These are phyloP conservation scores for Thunnus thynnus DNA, from an alignment of 2,113 vertebrate species.

Conservation along the genomic window DNA sequence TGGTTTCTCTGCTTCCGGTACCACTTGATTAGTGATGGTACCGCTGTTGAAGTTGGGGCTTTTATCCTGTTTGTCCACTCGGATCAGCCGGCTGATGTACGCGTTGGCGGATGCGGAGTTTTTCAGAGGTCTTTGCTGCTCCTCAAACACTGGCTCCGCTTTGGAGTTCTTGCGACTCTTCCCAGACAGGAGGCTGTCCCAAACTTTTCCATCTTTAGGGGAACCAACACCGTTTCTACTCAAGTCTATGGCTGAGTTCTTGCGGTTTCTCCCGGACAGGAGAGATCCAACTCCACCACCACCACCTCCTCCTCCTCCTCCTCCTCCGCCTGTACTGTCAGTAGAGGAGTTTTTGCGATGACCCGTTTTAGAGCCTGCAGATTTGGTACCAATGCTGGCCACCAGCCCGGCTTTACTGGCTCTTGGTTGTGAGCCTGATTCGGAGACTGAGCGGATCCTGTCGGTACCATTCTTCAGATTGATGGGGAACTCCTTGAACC, in stretches of 20 bases:
- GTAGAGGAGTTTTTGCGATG: constrained; percentile 80
- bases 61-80: constrained; percentile 91
- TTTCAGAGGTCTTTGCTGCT: constrained; percentile 77
- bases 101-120: constrained; percentile 75
- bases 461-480: constrained; percentile 90
- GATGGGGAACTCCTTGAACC: constrained; percentile 94
- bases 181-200: constrained; percentile 87
- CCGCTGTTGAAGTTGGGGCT: constrained; percentile 78
- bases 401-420: constrained; percentile 78
- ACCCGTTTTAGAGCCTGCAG: constrained; percentile 64
- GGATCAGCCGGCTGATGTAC: constrained; percentile 91
- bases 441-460: constrained; percentile 79
- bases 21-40: constrained; percentile 55
- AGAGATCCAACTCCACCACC: constrained; percentile 72
- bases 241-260: constrained; percentile 85
- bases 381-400: constrained; percentile 73
- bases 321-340: constrained; percentile 56
- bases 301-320: constrained; percentile 36
- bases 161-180: constrained; percentile 89
- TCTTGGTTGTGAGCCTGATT: constrained; percentile 71
- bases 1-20: constrained; percentile 85
- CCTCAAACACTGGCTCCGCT: constrained; percentile 68
- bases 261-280: constrained; percentile 84
- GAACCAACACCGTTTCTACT: constrained; percentile 56
- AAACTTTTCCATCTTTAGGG: constrained; percentile 78